Percentiles rank a stretch among this genome's conserved stretches.
Evolutionary conservation across 2,797 vertebrate genomes (phyloP).

Genomic region (Setipinna tenuifilis): DNA sequence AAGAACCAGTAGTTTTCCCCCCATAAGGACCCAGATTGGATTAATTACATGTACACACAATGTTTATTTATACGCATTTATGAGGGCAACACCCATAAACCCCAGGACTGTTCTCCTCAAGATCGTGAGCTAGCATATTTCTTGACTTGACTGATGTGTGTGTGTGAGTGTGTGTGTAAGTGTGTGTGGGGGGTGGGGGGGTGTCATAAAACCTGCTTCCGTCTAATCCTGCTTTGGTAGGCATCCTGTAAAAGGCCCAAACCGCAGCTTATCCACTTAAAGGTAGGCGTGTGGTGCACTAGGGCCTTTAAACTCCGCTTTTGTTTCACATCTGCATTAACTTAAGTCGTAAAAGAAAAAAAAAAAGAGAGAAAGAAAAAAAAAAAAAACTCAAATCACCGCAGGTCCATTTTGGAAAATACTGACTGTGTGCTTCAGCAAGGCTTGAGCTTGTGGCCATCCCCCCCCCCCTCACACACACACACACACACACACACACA

Average conservation of each 20-base stretch:
- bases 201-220: background rate
- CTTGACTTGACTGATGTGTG: background rate
- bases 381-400: background rate
- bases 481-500: too few relatives aligned
- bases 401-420: conserved; percentile 10
- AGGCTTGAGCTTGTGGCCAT: background rate
- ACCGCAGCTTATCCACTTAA: conserved; percentile 8
- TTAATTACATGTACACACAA: background rate
- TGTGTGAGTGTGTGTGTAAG: background rate
- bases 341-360: background rate
- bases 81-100: background rate
- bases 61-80: conserved; percentile 9
- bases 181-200: background rate
- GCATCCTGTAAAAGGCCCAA: conserved; percentile 17
- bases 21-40: background rate
- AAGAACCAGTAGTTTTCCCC: background rate
- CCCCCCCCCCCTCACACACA: background rate
- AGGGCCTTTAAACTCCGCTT: background rate
- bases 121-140: background rate
- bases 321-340: conserved; percentile 19
- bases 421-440: background rate
- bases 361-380: background rate
- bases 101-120: background rate
- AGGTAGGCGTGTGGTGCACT: background rate
- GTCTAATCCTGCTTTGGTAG: conserved; percentile 15